A percentile compares a stretch with the other conserved stretches of the same genome.
Conservation (phyloP, 2,888 invertebrate species). For the Pasiphila rectangulata region DNA sequence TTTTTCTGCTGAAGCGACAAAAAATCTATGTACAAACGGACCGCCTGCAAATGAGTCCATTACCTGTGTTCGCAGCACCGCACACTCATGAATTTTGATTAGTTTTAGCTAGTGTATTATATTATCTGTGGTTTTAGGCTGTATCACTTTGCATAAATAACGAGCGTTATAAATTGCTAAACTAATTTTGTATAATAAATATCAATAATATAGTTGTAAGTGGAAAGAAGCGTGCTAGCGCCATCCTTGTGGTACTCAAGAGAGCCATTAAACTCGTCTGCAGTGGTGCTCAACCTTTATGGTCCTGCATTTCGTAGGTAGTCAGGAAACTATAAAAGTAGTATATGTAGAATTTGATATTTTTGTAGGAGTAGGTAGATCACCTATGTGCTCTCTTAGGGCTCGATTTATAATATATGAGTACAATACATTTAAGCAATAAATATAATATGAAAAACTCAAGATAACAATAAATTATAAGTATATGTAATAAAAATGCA, state of each 20-base stretch:
- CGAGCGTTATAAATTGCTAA: constrained; percentile 14
- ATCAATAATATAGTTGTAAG: constrained; percentile 17
- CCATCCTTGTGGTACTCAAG: constrained; percentile 25
- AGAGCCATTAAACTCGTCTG: constrained; percentile 44
- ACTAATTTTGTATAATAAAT: constrained; percentile 10
- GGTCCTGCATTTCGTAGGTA: too few species aligned
- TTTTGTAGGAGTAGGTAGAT: too few species aligned
- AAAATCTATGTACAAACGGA: constrained; percentile 3
- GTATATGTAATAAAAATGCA: too few species aligned
- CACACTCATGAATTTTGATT: constrained; percentile 23
- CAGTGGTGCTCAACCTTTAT: constrained; percentile 50
- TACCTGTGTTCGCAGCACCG: constrained; percentile 12
- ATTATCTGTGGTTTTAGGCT: too few species aligned
- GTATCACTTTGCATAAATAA: constrained; percentile 19
- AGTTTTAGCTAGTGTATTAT: too few species aligned
- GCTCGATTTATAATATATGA: too few species aligned
- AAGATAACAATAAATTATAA: too few species aligned
- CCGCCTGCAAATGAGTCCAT: constrained; percentile 9
- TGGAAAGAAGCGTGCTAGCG: constrained; percentile 1
- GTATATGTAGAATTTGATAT: too few species aligned
- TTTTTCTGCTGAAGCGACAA: neutral
- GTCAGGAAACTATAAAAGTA: too few species aligned
- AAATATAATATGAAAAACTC: too few species aligned
- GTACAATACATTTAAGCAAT: too few species aligned
- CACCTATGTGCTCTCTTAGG: too few species aligned